Evolutionary conservation across 2,888 invertebrate species (phyloP).

Genomic region (Lottia scabra): DNA sequence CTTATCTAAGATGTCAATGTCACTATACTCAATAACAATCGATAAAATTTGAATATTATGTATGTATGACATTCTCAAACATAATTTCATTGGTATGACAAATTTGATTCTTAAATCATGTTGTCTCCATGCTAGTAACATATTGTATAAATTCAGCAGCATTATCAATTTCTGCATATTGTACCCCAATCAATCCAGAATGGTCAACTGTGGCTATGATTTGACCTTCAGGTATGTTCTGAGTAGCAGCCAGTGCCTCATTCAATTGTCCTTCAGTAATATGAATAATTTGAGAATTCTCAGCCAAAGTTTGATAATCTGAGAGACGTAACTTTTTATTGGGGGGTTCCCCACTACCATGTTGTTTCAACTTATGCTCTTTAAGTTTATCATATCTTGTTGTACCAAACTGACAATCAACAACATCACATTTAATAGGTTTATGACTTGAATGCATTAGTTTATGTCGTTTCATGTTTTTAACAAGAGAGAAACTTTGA

Average conservation of each 20-base stretch:
- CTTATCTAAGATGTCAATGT: too few species aligned
- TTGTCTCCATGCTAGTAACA: background rate
- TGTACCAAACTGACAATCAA: slow-evolving; percentile 70
- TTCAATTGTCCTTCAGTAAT: background rate
- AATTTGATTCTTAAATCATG: too few species aligned
- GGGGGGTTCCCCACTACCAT: slow-evolving; percentile 58
- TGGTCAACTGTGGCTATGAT: slow-evolving; percentile 26
- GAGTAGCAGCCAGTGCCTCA: background rate
- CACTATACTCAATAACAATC: too few species aligned
- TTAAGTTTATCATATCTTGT: slow-evolving; percentile 73
- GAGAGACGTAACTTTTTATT: slow-evolving; percentile 43
- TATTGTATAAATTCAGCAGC: background rate
- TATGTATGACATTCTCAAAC: too few species aligned
- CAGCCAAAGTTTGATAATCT: slow-evolving; percentile 23
- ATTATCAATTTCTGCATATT: slow-evolving; percentile 19
- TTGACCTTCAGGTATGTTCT: slow-evolving; percentile 22
- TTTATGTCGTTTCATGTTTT: slow-evolving; percentile 71
- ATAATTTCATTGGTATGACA: too few species aligned
- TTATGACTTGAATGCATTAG: slow-evolving; percentile 60
- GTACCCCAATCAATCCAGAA: slow-evolving; percentile 24
- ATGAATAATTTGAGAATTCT: slow-evolving; percentile 1
- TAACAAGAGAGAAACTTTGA: slow-evolving; percentile 73
- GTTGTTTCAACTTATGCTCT: slow-evolving; percentile 70
- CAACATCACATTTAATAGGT: slow-evolving; percentile 65
- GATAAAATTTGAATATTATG: too few species aligned